Base-by-base conservation (phyloP, 2,113 vertebrate species). In the Sciurus niger region DNA sequence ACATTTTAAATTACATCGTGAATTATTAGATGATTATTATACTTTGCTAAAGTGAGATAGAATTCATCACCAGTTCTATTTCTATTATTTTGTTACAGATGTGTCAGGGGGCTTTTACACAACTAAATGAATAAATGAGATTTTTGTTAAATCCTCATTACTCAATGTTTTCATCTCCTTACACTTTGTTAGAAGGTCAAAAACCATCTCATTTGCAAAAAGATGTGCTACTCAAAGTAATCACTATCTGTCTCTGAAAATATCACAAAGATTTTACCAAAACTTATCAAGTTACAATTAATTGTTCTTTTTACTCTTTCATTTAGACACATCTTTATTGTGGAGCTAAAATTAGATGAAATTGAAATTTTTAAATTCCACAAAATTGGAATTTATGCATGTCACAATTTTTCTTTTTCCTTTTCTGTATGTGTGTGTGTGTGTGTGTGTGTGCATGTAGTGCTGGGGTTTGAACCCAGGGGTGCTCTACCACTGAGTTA, bases 161-260 rank as follows among this genome's bases (percentile, higher is more conserved):
- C 16, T 74, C 34, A 84, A 73, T 67, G 89, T 76, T 96, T 78
- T 43, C 14, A 46, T 53, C 25, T 83, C 24, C 51, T 78, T 77
- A 88, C 22, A 77, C 76, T 84, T 77, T 91, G 32, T 82, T 76
- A 68, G 51, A 94, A 40, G 43, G 77, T 63, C 87, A 83, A 51
- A 72, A 84, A 96, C 53, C 18, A 46, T 88, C 34, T 72, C 51
- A 70, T 73, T 74, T 92, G 55, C 37, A 77, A 85, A 96, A 96
- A 40, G 37, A 89, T 78, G 8, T 78, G n/a, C 63, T 94, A 82
- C 25, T 84, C 65, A 53, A 40, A 84, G 7, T 78, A 78, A 77
- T 40, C 65, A 89, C 24, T 84, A 11, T 79, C 51, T 72, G 14
- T 60, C 46, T 93, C 51, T 91, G 68, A 51, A 83, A 91, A 68